Evolutionary conservation across 2,797 vertebrate genomes (phyloP).

Genomic region (Allobates femoralis): DNA sequence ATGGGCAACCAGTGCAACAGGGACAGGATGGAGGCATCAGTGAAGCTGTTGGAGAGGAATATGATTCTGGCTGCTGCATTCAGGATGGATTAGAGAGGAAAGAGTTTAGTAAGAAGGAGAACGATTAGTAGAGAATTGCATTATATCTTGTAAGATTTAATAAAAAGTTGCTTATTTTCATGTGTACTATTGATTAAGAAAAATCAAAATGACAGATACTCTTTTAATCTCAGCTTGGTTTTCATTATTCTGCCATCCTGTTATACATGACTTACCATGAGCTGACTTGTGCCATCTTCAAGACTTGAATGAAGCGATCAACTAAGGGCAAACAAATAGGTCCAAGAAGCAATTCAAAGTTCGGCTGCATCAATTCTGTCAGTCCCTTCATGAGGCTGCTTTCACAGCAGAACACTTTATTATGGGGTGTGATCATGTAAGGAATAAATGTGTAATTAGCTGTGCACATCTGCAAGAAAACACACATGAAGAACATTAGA

Average conservation of each 20-base stretch:
- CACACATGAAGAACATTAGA: conserved; percentile 17
- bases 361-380: conserved; percentile 95
- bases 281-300: conserved; percentile 90
- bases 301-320: conserved; percentile 92
- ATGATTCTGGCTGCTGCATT: no score
- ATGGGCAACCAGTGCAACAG: no score
- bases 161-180: no score
- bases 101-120: no score
- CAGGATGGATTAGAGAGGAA: no score
- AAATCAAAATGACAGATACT: no score
- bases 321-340: conserved; percentile 95
- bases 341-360: conserved; percentile 92
- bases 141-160: no score
- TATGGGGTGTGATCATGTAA: conserved; percentile 96
- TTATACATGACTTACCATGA: conserved; percentile 83
- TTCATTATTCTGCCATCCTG: not conserved
- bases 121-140: no score
- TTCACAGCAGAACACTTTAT: conserved; percentile 97
- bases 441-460: conserved; percentile 96
- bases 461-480: conserved; percentile 85
- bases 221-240: not conserved
- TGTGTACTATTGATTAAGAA: no score
- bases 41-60: no score
- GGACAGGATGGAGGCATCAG: no score
- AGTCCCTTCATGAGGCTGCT: conserved; percentile 94